These are phyloP conservation scores for Isichthys henryi DNA, from an alignment of 2,113 vertebrate genomes.

Conservation along the genomic window DNA sequence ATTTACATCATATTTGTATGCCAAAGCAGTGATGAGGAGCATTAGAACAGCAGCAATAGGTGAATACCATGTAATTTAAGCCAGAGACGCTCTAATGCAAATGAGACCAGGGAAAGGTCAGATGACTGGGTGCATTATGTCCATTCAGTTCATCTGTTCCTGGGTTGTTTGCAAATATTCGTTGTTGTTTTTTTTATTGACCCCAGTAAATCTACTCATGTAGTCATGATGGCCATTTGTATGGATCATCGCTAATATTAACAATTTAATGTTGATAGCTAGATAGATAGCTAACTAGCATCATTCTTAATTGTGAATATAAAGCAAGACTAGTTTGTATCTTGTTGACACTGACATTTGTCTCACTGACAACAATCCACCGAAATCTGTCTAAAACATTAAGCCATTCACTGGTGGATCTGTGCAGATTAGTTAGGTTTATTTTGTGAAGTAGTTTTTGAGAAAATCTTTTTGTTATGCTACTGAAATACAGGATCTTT, in stretches of 20 bases:
- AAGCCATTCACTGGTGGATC: neutral
- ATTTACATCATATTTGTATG: neutral
- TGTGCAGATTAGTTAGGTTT: neutral
- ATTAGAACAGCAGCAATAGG: neutral
- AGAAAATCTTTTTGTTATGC: neutral
- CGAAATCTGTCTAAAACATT: neutral
- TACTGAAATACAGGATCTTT: neutral
- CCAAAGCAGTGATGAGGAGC: neutral
- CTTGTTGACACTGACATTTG: neutral
- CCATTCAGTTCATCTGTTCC: neutral
- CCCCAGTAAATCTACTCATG: neutral
- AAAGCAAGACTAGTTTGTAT: neutral
- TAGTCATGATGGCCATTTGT: neutral
- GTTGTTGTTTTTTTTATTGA: neutral
- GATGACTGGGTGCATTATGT: neutral
- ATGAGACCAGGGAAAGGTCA: neutral
- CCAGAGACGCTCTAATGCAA: neutral
- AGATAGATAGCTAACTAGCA: neutral
- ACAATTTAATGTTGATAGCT: neutral
- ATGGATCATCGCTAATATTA: neutral
- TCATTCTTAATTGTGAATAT: neutral
- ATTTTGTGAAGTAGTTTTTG: neutral
- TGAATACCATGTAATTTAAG: neutral
- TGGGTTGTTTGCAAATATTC: neutral
- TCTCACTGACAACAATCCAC: neutral